A percentile compares a stretch with the other conserved stretches of the same genome.
Conservation (phyloP, 2,888 invertebrate genomes). For the Cheiracanthium punctorium region DNA sequence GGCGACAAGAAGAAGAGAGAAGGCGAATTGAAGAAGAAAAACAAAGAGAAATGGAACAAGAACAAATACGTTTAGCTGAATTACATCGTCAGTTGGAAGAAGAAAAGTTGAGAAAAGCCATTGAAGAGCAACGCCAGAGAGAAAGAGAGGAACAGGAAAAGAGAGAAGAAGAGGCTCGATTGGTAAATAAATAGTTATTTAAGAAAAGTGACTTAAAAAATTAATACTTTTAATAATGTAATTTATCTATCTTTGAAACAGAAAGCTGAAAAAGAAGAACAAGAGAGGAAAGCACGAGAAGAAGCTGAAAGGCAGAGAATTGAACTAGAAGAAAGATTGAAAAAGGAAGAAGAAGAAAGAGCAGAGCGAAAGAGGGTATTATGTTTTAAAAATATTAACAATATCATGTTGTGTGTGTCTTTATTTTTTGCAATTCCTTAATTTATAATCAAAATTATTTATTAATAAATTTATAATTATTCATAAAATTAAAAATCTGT, state of each 20-base stretch:
- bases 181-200: too few species aligned
- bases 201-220: too few species aligned
- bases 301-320: constrained; percentile 82
- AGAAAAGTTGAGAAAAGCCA: constrained; percentile 88
- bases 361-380: constrained; percentile 85
- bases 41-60: constrained; percentile 87
- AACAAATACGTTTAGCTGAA: constrained; percentile 80
- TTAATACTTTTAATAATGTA: too few species aligned
- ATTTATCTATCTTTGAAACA: too few species aligned
- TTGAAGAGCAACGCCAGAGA: constrained; percentile 77
- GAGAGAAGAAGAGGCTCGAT: constrained; percentile 68
- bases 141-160: constrained; percentile 70
- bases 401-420: not conserved
- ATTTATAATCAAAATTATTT: not conserved
- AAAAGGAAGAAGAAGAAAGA: constrained; percentile 91
- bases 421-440: not conserved
- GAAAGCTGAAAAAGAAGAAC: constrained; percentile 70
- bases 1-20: constrained; percentile 85
- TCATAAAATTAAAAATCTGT: too few species aligned
- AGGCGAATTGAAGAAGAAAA: constrained; percentile 88
- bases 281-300: constrained; percentile 84
- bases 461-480: too few species aligned
- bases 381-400: not conserved
- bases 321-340: constrained; percentile 81
- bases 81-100: constrained; percentile 89